Conservation (phyloP, 2,888 invertebrate species). For the Embidobia sp. region DNA sequence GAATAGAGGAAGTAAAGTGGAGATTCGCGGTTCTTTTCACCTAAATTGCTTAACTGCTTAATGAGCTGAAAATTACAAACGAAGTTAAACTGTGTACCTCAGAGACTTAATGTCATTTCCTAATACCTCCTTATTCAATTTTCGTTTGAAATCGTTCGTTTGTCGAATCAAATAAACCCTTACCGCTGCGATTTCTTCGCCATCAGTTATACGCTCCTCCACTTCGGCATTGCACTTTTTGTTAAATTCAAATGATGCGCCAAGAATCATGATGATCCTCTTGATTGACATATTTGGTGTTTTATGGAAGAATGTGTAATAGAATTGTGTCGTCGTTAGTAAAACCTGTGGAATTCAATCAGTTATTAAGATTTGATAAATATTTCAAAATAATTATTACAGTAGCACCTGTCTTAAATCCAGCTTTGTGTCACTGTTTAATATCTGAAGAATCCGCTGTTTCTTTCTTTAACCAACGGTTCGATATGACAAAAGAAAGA, state of each 20-base stretch:
- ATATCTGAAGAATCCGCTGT: too few relatives aligned
- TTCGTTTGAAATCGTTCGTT: too few relatives aligned
- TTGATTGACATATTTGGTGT: slow-evolving; percentile 97
- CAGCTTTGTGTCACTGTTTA: too few relatives aligned
- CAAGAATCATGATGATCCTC: slow-evolving; percentile 97
- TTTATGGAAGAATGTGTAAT: slow-evolving; percentile 97
- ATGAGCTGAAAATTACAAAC: slow-evolving; percentile 87
- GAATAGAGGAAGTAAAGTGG: slow-evolving; percentile 97
- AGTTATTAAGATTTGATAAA: not conserved
- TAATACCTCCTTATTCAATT: too few relatives aligned
- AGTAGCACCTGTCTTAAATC: too few relatives aligned
- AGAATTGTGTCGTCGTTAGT: slow-evolving; percentile 97
- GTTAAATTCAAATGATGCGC: slow-evolving; percentile 98
- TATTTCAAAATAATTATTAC: too few relatives aligned
- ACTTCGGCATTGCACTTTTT: slow-evolving; percentile 97
- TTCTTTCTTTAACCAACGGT: too few relatives aligned
- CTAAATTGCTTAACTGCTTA: slow-evolving; percentile 93
- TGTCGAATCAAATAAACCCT: too few relatives aligned
- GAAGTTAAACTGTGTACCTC: too few relatives aligned
- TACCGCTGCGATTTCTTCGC: slow-evolving; percentile 96
- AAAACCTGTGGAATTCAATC: slow-evolving; percentile 85
- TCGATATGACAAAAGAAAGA: too few relatives aligned
- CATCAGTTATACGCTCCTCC: slow-evolving; percentile 94
- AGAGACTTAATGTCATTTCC: too few relatives aligned
- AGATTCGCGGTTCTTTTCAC: slow-evolving; percentile 97